Evolutionary conservation across 2,888 invertebrate genomes (phyloP), one percentile per base, ranked within the genome.

Genomic region (Eupelmus urozonus): DNA sequence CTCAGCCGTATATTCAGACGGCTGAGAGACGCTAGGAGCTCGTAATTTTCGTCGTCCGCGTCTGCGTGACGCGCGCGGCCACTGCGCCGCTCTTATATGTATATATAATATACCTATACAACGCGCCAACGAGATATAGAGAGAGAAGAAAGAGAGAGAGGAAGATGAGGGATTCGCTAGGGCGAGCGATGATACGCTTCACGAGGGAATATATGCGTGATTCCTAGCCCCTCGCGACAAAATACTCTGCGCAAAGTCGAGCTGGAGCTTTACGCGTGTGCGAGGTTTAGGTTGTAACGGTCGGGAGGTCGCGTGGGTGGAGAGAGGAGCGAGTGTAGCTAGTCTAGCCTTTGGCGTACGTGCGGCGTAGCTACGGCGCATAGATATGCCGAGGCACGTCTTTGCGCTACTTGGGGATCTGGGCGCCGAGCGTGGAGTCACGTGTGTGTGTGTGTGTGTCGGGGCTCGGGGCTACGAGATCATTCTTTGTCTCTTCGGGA

Each of bases 31-130:
- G 83, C 83, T 85, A 85, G n/a, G n/a, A 85, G 84, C 82, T 85
- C 86, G 86, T 86, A 85, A 87, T 87, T 87, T 79, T 85, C 83
- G 83, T 85, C 83, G 83, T 29, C 83, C 82, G 83, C 87, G 86
- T 85, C 87, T 87, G 86, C 83, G 87, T 85, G 83, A 45, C 80
- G 78, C 60, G 13, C 18, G 25, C n/a, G 34, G 16, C 59, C 18
- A 65, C 23, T 13, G 40, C 27, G 29, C 9, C 42, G 34, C 16
- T 16, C 51, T 23, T 20, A 53, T 23, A 11, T 23, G n/a, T 25
- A 27, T 20, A 45, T 45, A 45, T 7, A 45, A 45, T 45, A 45
- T 45, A 45, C 13, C 49, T 45, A 29, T 29, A 9, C 16, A 27
- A 45, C 29, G 25, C 59, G 70, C 57, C 45, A 49, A 25, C 16